phyloP scores from a whole-genome alignment of 2,113 vertebrate species.

The Okapia johnstoni region DNA sequence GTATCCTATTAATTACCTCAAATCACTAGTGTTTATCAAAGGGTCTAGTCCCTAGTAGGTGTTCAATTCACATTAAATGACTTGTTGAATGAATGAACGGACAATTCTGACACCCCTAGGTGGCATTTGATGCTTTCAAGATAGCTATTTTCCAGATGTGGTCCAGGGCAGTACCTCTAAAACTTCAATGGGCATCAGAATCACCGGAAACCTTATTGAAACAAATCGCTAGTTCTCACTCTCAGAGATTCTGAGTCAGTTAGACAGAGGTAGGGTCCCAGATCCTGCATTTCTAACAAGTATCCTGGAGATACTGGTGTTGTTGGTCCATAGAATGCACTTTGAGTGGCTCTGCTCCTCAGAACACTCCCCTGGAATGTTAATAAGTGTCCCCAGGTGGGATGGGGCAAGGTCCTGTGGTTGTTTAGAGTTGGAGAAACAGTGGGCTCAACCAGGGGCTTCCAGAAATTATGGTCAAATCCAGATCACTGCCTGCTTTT shows the following conservation, averaged over 20 bases:
- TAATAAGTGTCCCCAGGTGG: not conserved
- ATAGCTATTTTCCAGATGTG: not conserved
- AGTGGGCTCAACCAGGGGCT: not conserved
- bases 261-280: not conserved
- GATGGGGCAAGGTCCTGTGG: not conserved
- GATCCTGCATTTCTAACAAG: not conserved
- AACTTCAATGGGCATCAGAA: not conserved
- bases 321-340: not conserved
- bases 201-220: not conserved
- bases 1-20: conserved; percentile 13
- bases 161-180: not conserved
- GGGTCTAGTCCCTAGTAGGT: not conserved
- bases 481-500: not conserved
- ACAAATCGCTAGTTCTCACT: not conserved
- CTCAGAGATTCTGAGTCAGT: not conserved
- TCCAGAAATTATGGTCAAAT: not conserved
- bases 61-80: conserved; percentile 13
- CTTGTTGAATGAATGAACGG: not conserved
- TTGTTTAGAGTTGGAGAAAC: not conserved
- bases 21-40: not conserved
- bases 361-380: not conserved
- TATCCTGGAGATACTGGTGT: not conserved
- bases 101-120: not conserved
- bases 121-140: not conserved
- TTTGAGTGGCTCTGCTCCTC: not conserved